A percentile compares a stretch with the other conserved stretches of the same genome.
Evolutionary conservation across 2,113 vertebrate genomes (phyloP).

Genomic region (Callorhinus ursinus): DNA sequence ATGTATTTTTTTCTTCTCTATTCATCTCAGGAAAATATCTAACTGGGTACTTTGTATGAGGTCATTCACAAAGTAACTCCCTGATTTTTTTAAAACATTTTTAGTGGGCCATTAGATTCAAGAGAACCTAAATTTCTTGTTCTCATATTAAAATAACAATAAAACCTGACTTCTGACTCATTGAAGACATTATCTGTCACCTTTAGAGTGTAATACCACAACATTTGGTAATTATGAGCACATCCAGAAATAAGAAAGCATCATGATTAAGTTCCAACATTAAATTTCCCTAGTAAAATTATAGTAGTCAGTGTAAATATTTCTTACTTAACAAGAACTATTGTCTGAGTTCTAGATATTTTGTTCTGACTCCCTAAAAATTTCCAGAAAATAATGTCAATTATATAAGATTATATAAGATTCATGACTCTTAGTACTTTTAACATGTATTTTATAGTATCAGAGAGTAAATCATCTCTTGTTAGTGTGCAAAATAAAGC

Average conservation of each 20-base stretch:
- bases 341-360: background rate
- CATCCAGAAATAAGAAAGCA: background rate
- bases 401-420: background rate
- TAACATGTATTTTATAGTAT: background rate
- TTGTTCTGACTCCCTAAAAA: background rate
- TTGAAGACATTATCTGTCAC: background rate
- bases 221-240: background rate
- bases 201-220: background rate
- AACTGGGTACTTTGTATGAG: slow-evolving; percentile 62
- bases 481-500: background rate
- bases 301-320: background rate
- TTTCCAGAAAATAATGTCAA: background rate
- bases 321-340: background rate
- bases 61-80: slow-evolving; percentile 17
- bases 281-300: background rate
- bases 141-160: background rate
- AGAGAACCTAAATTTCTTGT: background rate
- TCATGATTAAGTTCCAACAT: background rate
- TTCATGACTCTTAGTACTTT: background rate
- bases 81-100: background rate
- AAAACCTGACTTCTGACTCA: background rate
- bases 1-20: slow-evolving; percentile 7
- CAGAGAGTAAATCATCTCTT: background rate
- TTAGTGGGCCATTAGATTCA: background rate
- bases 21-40: slow-evolving; percentile 66